A percentile compares a stretch with the other conserved stretches of the same genome.
These are phyloP conservation scores for Teinopalpus imperialis DNA, from an alignment of 2,888 invertebrate species.

Conservation along the genomic window DNA sequence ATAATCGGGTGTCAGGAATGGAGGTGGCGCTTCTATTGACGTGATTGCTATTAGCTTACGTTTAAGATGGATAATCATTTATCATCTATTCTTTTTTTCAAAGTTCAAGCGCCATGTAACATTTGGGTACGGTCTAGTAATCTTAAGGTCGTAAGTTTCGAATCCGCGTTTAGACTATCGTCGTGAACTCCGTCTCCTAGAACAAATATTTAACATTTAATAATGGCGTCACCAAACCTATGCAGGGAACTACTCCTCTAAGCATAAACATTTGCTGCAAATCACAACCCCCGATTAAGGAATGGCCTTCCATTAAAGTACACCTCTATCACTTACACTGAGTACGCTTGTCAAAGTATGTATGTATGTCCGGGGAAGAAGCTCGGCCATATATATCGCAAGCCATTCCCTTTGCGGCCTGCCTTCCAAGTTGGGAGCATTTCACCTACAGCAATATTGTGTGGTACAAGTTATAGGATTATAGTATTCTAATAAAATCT, in stretches of 20 bases:
- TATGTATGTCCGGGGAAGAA: slow-evolving; percentile 40
- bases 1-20: too few species aligned
- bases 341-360: slow-evolving; percentile 37
- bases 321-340: slow-evolving; percentile 33
- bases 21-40: too few species aligned
- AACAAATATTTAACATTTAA: slow-evolving; percentile 5
- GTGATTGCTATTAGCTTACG: too few species aligned
- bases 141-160: too few species aligned
- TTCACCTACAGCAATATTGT: slow-evolving; percentile 33
- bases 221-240: slow-evolving; percentile 10
- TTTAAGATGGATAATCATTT: too few species aligned
- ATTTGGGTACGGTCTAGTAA: too few species aligned
- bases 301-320: slow-evolving; percentile 39
- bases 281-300: slow-evolving; percentile 33
- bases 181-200: too few species aligned
- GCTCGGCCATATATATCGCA: slow-evolving; percentile 44
- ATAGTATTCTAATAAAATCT: too few species aligned
- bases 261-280: background rate
- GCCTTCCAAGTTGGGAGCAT: slow-evolving; percentile 41
- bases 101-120: too few species aligned
- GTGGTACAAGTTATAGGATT: slow-evolving; percentile 28
- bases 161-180: too few species aligned
- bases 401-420: slow-evolving; percentile 41
- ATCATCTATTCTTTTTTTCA: too few species aligned
- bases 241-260: background rate